phyloP scores from a whole-genome alignment of 2,888 invertebrate genomes.

The Amblyjoppa fuscipennis region DNA sequence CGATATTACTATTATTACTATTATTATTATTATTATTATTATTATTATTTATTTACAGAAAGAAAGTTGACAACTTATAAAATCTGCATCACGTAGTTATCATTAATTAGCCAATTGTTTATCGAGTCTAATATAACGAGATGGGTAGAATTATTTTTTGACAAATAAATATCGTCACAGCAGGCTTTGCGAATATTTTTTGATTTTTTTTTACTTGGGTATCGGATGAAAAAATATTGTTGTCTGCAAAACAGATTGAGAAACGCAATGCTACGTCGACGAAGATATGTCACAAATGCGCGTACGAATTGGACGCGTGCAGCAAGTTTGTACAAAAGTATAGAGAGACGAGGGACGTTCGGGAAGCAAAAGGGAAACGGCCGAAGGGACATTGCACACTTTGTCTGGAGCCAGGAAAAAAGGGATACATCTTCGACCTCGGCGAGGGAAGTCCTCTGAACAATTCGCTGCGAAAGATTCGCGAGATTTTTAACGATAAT shows the following conservation, averaged over 20 bases:
- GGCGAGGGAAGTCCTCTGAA: slow-evolving; percentile 72
- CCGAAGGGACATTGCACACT: slow-evolving; percentile 71
- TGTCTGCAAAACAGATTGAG: slow-evolving; percentile 47
- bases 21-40: too few species aligned
- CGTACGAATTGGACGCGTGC: slow-evolving; percentile 81
- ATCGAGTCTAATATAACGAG: too few species aligned
- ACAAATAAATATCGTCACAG: too few species aligned
- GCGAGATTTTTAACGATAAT: slow-evolving; percentile 74
- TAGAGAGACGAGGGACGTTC: slow-evolving; percentile 53
- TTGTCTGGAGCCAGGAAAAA: slow-evolving; percentile 73
- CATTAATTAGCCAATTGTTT: too few species aligned
- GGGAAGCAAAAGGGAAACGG: neutral
- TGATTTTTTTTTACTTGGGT: neutral
- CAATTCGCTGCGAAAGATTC: slow-evolving; percentile 73
- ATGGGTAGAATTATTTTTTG: too few species aligned
- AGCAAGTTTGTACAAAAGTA: slow-evolving; percentile 78
- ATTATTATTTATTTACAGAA: too few species aligned
- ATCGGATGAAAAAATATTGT: neutral
- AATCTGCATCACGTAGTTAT: too few species aligned
- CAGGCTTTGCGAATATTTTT: neutral
- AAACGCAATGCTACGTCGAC: slow-evolving; percentile 69
- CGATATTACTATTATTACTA: too few species aligned
- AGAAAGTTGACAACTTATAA: too few species aligned
- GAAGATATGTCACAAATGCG: slow-evolving; percentile 82
- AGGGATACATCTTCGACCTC: slow-evolving; percentile 76